These are phyloP conservation scores for Ctena decussata DNA, from an alignment of 2,888 invertebrate genomes.

Conservation along the genomic window DNA sequence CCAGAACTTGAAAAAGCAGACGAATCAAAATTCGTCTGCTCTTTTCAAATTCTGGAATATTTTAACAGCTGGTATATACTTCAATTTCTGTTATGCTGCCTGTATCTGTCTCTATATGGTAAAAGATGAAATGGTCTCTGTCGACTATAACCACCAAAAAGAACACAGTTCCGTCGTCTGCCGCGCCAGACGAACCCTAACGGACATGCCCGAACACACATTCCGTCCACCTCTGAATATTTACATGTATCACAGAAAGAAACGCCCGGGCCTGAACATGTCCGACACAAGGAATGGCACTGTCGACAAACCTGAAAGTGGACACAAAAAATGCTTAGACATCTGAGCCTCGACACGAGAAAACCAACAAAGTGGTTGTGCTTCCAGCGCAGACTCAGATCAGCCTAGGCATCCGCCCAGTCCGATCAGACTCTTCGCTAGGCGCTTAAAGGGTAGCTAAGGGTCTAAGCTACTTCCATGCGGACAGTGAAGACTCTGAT, in stretches of 20 bases:
- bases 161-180: conserved; percentile 41
- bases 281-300: conserved; percentile 56
- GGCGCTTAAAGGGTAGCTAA: no score
- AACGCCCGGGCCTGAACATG: conserved; percentile 56
- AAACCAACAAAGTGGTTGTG: no score
- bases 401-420: no score
- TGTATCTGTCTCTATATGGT: conserved; percentile 43
- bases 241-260: conserved; percentile 51
- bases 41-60: no score
- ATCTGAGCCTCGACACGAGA: no score
- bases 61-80: no score
- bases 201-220: conserved; percentile 55
- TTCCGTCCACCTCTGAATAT: conserved; percentile 48
- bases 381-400: no score
- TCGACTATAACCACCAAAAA: conserved; percentile 10
- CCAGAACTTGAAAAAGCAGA: no score
- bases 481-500: no score
- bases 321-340: neutral
- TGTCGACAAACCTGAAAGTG: conserved; percentile 49
- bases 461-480: no score
- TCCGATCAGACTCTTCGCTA: no score
- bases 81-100: conserved; percentile 7
- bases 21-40: no score
- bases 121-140: conserved; percentile 36
- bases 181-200: conserved; percentile 40